Evolutionary conservation across 2,888 invertebrate genomes (phyloP), one percentile per base, ranked within the genome.

Genomic region (Agriopis leucophaearia): DNA sequence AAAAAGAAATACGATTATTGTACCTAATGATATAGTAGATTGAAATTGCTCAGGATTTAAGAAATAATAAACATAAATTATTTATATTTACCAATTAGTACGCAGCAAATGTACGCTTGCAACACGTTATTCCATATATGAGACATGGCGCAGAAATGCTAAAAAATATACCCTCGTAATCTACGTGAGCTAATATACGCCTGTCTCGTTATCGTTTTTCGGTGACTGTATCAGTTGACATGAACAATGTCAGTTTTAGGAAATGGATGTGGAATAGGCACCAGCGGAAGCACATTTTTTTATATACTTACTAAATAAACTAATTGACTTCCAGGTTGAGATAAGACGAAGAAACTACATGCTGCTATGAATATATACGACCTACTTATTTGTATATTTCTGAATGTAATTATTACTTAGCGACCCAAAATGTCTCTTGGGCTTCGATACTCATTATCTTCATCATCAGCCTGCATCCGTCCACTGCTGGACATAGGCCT

Each of bases 81-180:
- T 13, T 18, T 16, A 35, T 60, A 68, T 13, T 64, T 64, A 69
- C 68, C 68, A 45, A 51, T 40, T 2, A 68, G 55, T 16, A 70
- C 60, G 64, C 18, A 66, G 18, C 57, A 67, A 66, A 69, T 16
- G 50, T 60, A 56, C 2, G 51, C 56, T 51, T 65, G 61, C 15
- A 70, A 63, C 56, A 68, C 55, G 51, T 58, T 70, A 67, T 67
- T 65, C 59, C 63, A 42, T 38, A 61, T 56, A 56, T 61, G 62
- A 66, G 60, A 51, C 71, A 72, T 75, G 67, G 62, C 67, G 62
- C 8, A 62, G 56, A n/a, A 64, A 55, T 64, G 63, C 54, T 65
- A 36, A 63, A 69, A 65, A 51, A 64, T 63, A 47, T 45, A 62
- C 35, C 47, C 42, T 48, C 27, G 60, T 61, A 69, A 66, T 71